Conservation (phyloP, 2,797 vertebrate species). For the Hybognathus amarus region DNA sequence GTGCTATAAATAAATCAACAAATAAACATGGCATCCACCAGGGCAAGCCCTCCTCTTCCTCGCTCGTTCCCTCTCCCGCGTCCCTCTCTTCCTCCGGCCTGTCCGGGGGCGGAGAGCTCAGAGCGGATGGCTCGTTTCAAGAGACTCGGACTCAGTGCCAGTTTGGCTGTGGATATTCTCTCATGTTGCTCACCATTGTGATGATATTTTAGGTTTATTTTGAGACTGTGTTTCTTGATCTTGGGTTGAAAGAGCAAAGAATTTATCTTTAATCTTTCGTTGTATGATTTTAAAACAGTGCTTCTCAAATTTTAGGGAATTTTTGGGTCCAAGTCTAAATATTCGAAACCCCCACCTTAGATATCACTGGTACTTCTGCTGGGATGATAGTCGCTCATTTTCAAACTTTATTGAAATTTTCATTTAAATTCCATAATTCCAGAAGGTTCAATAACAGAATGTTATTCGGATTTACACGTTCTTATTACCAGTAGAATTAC, state of each 20-base stretch:
- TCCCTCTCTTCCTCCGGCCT: not conserved
- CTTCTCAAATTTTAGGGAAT: not conserved
- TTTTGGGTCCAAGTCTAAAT: no score
- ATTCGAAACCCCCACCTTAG: no score
- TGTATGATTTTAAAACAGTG: not conserved
- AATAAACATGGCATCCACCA: conserved; percentile 63
- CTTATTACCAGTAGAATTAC: no score
- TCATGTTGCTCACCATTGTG: not conserved
- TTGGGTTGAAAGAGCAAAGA: not conserved
- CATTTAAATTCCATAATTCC: no score
- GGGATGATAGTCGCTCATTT: no score
- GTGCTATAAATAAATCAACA: conserved; percentile 76
- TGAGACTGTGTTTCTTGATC: not conserved
- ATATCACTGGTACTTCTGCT: no score
- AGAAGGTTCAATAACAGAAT: no score
- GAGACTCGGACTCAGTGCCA: not conserved
- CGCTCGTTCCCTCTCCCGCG: conserved; percentile 32
- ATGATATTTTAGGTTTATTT: not conserved
- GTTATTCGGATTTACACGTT: no score
- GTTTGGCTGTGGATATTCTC: not conserved
- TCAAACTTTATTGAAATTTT: no score
- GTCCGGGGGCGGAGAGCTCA: not conserved
- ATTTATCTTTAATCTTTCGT: not conserved
- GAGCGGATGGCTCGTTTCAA: not conserved
- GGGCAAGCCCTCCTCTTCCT: conserved; percentile 34